phyloP scores from a whole-genome alignment of 2,797 vertebrate species.

The Amniataba percoides region DNA sequence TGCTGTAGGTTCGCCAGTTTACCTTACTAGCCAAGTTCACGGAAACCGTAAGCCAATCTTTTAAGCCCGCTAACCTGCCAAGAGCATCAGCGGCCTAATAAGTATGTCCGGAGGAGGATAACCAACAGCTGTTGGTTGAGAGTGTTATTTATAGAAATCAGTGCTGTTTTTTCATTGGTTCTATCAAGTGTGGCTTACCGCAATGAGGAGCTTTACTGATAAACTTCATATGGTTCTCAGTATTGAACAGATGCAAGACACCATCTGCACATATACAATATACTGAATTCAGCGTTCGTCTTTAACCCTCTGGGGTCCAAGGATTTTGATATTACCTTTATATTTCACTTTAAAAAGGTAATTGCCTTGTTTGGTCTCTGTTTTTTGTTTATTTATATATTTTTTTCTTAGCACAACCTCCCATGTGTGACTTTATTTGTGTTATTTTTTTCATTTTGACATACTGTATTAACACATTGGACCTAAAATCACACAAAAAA shows the following conservation, averaged over 20 bases:
- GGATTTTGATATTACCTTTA: too few relatives aligned
- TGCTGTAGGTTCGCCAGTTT: constrained; percentile 19
- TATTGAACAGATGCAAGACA: not conserved
- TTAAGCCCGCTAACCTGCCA: not conserved
- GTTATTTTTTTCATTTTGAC: too few relatives aligned
- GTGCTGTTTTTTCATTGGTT: not conserved
- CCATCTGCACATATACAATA: not conserved
- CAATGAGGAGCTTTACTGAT: not conserved
- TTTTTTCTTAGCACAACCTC: too few relatives aligned
- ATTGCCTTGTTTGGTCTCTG: too few relatives aligned
- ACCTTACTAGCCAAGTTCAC: constrained; percentile 17
- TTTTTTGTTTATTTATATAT: too few relatives aligned
- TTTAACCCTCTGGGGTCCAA: too few relatives aligned
- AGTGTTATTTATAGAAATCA: not conserved
- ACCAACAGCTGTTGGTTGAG: not conserved
- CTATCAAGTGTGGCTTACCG: not conserved
- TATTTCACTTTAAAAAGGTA: too few relatives aligned
- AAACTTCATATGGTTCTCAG: not conserved
- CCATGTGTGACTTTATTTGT: too few relatives aligned
- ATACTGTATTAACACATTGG: too few relatives aligned
- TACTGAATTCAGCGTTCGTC: too few relatives aligned
- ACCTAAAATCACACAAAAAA: too few relatives aligned
- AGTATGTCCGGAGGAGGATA: not conserved
- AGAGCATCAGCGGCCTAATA: not conserved
- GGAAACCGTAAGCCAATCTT: constrained; percentile 4